Percentiles rank a stretch among this genome's conserved stretches.
phyloP scores from a whole-genome alignment of 2,888 invertebrate species.

The Archaeoteleia sp. region DNA sequence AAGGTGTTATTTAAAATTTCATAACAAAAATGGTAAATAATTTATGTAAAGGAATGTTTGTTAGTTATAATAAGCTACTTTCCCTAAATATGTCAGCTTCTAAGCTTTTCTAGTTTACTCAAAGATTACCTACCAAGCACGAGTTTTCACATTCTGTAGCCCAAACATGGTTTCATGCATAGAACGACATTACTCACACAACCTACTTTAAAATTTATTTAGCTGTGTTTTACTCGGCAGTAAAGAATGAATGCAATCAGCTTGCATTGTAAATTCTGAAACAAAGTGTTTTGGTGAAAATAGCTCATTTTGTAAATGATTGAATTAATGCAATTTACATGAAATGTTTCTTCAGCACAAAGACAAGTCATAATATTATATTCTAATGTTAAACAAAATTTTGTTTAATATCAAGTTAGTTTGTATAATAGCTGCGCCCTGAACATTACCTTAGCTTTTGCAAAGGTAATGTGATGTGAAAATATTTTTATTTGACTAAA shows the following conservation, averaged over 20 bases:
- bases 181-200: slow-evolving; percentile 26
- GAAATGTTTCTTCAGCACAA: too few relatives aligned
- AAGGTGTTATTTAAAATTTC: slow-evolving; percentile 4
- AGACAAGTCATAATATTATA: too few relatives aligned
- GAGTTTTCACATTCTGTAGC: slow-evolving; percentile 35
- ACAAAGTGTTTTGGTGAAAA: too few relatives aligned
- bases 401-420: too few relatives aligned
- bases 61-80: slow-evolving; percentile 41
- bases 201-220: slow-evolving; percentile 36
- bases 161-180: slow-evolving; percentile 37
- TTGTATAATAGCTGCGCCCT: too few relatives aligned
- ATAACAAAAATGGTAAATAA: slow-evolving; percentile 41
- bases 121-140: slow-evolving; percentile 36
- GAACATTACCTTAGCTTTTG: too few relatives aligned
- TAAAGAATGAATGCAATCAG: slow-evolving; percentile 40
- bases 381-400: too few relatives aligned
- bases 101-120: slow-evolving; percentile 18
- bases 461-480: too few relatives aligned
- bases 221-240: slow-evolving; percentile 19
- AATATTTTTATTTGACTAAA: too few relatives aligned
- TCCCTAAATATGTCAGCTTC: slow-evolving; percentile 11
- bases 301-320: too few relatives aligned
- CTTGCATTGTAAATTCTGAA: slow-evolving; percentile 23
- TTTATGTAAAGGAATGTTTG: slow-evolving; percentile 29
- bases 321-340: too few relatives aligned